phyloP scores from a whole-genome alignment of 2,888 invertebrate species.

The Cryptops parisi region DNA sequence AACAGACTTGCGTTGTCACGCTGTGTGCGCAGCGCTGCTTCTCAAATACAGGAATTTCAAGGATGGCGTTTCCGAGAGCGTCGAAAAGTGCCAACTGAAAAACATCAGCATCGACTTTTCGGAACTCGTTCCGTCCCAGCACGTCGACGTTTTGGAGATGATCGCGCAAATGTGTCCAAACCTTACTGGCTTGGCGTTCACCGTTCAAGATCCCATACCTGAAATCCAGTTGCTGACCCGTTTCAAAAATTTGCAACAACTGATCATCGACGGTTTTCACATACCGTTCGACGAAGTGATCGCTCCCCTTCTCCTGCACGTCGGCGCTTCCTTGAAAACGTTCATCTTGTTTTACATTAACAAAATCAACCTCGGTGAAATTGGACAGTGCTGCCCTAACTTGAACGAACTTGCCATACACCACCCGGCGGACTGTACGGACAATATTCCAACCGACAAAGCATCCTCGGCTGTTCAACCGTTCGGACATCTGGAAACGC shows the following conservation, averaged over 20 bases:
- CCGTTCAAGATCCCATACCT: neutral
- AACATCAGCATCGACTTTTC: neutral
- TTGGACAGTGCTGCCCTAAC: neutral
- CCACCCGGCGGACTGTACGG: no score
- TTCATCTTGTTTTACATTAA: conserved; percentile 1
- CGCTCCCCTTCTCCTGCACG: neutral
- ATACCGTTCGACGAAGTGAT: conserved; percentile 4
- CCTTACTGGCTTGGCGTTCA: neutral
- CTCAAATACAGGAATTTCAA: neutral
- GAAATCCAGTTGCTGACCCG: neutral
- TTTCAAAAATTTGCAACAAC: neutral
- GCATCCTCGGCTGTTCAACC: neutral
- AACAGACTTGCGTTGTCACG: neutral
- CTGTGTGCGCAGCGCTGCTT: neutral
- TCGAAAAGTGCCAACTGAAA: neutral
- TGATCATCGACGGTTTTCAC: neutral
- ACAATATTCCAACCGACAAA: no score
- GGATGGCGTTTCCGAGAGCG: neutral
- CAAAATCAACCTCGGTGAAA: neutral
- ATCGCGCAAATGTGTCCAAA: conserved; percentile 3
- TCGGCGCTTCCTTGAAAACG: neutral
- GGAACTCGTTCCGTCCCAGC: neutral
- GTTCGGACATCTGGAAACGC: no score
- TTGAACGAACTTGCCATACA: neutral
- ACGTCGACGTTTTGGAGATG: neutral